Base-by-base conservation (phyloP, 2,113 vertebrate species). In the Perccottus glenii region DNA sequence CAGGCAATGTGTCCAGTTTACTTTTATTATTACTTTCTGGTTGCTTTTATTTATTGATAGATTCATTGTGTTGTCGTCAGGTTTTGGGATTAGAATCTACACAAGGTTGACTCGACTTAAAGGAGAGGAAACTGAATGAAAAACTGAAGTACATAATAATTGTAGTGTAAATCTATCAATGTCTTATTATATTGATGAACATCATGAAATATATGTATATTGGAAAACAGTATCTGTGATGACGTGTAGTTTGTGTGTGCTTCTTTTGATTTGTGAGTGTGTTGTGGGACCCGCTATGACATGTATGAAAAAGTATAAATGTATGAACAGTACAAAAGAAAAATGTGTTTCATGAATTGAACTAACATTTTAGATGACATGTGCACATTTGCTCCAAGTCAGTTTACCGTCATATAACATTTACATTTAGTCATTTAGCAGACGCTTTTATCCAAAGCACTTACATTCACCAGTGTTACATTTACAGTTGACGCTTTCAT, bases 151-250 rank as follows among this genome's bases (percentile, higher is more conserved):
- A 88, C 89, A 92, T 90, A 84, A 90, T 91, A 90, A 89, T 88
- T 92, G 91, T 93, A 91, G 91, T 92, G 92, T 92, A 93, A 93
- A 93, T 92, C 90, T 90, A 91, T 93, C 91, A 93, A 90, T 93
- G 92, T 94, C 91, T 93, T 92, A 92, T 92, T 93, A 92, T 93
- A 92, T 88, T 90, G 91, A 93, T 92, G 90, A 94, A 91, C 90
- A 93, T 93, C 88, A 92, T 91, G 88, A 91, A 90, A 91, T 85
- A 92, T 91, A 93, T 93, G 91, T 92, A 93, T 90, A 90, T 91
- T 88, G 85, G 87, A 91, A 92, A 91, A 89, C 76, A 81, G 81
- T 87, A 82, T 85, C 89, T 85, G 78, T 74, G 83, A 79, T 62
- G 83, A 80, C 63, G 84, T 85, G 88, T 89, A 83, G 75, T 85